These are phyloP conservation scores for Bradynema listronoti DNA, from an alignment of 1,140 invertebrate species.

Conservation along the genomic window DNA sequence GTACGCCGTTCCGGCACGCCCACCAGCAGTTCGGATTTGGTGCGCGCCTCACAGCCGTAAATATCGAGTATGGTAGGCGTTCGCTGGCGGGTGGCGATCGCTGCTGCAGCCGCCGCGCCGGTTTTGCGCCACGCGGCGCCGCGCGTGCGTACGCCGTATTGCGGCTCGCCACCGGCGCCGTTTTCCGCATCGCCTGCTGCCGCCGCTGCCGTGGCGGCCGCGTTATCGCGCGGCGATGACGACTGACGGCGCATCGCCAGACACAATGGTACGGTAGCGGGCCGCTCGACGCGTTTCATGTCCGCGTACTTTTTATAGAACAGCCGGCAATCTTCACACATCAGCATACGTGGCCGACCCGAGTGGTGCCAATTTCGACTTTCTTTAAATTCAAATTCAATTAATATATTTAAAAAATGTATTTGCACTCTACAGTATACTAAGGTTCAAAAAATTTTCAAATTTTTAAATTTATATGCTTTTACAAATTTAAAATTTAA, in stretches of 20 bases:
- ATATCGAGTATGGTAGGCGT: conserved; percentile 22
- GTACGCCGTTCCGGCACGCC: neutral
- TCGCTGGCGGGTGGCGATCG: neutral
- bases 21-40: conserved; percentile 10
- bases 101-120: conserved; percentile 8
- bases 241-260: conserved; percentile 9
- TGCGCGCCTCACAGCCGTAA: conserved; percentile 2
- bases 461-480: too few relatives aligned
- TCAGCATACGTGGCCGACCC: conserved; percentile 68
- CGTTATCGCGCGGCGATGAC: conserved; percentile 7
- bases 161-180: conserved; percentile 26
- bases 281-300: conserved; percentile 64
- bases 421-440: conserved; percentile 15
- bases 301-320: conserved; percentile 78
- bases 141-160: conserved; percentile 14
- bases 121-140: conserved; percentile 15
- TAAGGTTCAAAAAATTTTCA: too few relatives aligned
- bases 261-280: conserved; percentile 30
- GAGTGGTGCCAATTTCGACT: conserved; percentile 71
- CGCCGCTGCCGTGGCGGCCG: too few relatives aligned
- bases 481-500: too few relatives aligned
- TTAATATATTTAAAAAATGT: neutral
- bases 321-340: conserved; percentile 75
- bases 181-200: conserved; percentile 18
- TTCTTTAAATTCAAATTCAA: conserved; percentile 63